Evolutionary conservation across 2,888 invertebrate genomes (phyloP).

Genomic region (Chironomus tentans): DNA sequence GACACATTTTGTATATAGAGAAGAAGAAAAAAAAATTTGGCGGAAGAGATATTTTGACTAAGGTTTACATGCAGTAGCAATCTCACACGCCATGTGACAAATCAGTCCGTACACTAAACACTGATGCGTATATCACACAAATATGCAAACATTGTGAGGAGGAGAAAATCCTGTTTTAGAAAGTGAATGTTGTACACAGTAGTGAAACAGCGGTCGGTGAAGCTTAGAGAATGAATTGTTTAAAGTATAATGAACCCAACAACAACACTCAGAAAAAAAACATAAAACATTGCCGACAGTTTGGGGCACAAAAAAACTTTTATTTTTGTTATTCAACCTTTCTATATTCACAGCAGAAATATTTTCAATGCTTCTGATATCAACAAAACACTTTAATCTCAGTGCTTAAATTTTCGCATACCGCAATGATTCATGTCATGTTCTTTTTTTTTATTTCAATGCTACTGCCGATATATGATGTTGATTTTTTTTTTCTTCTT

Average conservation of each 20-base stretch:
- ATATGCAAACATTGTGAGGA: background rate
- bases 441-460: background rate
- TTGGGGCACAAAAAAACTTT: background rate
- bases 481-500: too few relatives aligned
- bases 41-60: too few relatives aligned
- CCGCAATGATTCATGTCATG: background rate
- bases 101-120: background rate
- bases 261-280: background rate
- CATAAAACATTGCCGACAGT: background rate
- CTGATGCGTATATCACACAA: background rate
- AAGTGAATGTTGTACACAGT: conserved; percentile 4
- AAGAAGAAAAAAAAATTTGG: too few relatives aligned
- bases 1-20: background rate
- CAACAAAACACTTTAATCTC: background rate
- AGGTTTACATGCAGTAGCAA: too few relatives aligned
- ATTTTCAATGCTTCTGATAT: background rate
- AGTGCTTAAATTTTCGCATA: background rate
- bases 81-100: too few relatives aligned
- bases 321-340: background rate
- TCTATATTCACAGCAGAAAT: background rate
- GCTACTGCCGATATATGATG: background rate
- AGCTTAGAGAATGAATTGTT: conserved; percentile 18
- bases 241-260: conserved; percentile 21
- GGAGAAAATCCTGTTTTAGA: conserved; percentile 7
- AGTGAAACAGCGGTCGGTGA: background rate